Conservation (phyloP, 2,888 invertebrate species). For the Zeuzera pyrina region DNA sequence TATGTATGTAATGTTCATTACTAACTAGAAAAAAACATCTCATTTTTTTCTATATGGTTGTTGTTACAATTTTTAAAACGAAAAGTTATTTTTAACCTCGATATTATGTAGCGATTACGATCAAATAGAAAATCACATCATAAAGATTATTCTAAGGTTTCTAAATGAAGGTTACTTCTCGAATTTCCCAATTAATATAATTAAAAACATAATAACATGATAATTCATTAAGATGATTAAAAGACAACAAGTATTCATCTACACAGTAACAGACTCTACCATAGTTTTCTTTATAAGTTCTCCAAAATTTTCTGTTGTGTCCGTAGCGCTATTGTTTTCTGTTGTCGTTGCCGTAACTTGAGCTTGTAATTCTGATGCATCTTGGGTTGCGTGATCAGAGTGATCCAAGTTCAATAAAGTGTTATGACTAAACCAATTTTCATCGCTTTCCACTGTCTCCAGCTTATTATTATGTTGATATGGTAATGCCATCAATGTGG, state of each 20-base stretch:
- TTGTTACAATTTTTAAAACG: too few relatives aligned
- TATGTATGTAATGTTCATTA: too few relatives aligned
- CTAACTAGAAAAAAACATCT: too few relatives aligned
- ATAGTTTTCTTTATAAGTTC: constrained; percentile 94
- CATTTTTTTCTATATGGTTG: too few relatives aligned
- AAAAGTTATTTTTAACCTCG: too few relatives aligned
- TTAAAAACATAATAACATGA: constrained; percentile 60
- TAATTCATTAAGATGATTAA: constrained; percentile 49
- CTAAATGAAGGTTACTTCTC: not conserved
- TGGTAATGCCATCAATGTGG: constrained; percentile 77
- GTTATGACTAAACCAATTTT: constrained; percentile 66
- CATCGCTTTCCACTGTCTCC: constrained; percentile 72
- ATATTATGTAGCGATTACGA: too few relatives aligned
- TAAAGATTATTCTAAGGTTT: too few relatives aligned
- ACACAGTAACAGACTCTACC: constrained; percentile 91
- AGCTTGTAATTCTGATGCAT: constrained; percentile 31
- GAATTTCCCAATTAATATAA: constrained; percentile 47
- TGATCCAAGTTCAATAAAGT: constrained; percentile 52
- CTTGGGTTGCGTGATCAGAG: constrained; percentile 48
- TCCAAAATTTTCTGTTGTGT: constrained; percentile 83
- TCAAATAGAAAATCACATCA: too few relatives aligned
- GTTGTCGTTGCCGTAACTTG: constrained; percentile 25
- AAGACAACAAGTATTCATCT: constrained; percentile 66
- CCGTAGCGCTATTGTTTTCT: constrained; percentile 33
- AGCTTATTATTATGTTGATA: constrained; percentile 78